These are phyloP conservation scores for Melanostigma gelatinosum DNA, from an alignment of 2,113 vertebrate genomes.

Conservation along the genomic window DNA sequence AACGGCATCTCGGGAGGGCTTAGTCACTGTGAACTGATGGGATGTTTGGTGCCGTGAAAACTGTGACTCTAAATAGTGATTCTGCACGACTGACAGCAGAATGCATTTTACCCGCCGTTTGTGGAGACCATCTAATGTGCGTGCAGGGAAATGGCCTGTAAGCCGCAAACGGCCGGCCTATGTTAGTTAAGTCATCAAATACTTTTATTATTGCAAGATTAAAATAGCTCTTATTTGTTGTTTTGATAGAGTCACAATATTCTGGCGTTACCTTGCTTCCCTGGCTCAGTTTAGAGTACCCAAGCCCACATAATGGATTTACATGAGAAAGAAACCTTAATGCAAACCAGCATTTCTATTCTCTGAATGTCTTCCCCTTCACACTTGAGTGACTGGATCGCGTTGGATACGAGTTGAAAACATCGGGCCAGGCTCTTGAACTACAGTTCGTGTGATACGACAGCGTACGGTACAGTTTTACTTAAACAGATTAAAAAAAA, in stretches of 20 bases:
- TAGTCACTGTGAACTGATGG: slow-evolving; percentile 71
- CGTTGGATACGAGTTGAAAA: not conserved
- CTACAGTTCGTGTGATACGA: slow-evolving; percentile 41
- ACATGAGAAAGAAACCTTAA: slow-evolving; percentile 84
- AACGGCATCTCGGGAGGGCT: slow-evolving; percentile 55
- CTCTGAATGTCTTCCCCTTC: slow-evolving; percentile 20
- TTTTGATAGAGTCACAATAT: slow-evolving; percentile 44
- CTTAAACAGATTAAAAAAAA: not conserved
- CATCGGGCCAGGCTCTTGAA: slow-evolving; percentile 13
- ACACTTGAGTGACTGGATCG: slow-evolving; percentile 19
- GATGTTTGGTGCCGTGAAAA: slow-evolving; percentile 43
- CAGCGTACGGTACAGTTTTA: slow-evolving; percentile 36
- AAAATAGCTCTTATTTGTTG: not conserved
- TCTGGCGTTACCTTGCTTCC: slow-evolving; percentile 34
- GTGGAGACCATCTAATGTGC: slow-evolving; percentile 1
- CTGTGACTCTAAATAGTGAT: slow-evolving; percentile 30
- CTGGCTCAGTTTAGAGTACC: slow-evolving; percentile 67
- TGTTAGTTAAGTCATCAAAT: slow-evolving; percentile 27
- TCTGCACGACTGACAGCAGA: slow-evolving; percentile 17
- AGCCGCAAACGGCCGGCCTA: slow-evolving; percentile 9
- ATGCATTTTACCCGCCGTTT: slow-evolving; percentile 15
- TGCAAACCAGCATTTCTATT: slow-evolving; percentile 78
- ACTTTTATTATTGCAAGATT: slow-evolving; percentile 25
- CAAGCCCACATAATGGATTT: slow-evolving; percentile 72
- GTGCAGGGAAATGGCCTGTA: slow-evolving; percentile 17